These are phyloP conservation scores for Pissodes strobi DNA, from an alignment of 1,140 invertebrate species.

Conservation along the genomic window DNA sequence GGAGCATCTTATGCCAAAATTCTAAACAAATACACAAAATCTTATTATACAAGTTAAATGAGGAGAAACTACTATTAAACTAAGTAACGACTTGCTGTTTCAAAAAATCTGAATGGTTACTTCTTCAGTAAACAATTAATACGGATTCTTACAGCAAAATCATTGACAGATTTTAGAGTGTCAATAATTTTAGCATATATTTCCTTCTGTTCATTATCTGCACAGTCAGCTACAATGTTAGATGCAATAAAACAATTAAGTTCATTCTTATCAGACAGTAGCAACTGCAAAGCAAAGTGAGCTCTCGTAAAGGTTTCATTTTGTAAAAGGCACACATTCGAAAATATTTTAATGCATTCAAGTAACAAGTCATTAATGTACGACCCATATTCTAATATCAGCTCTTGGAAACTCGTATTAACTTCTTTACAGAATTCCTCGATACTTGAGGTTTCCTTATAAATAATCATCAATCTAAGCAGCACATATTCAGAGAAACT, in stretches of 20 bases:
- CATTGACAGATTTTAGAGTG: too few species aligned
- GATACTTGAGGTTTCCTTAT: background rate
- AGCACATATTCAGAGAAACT: constrained; percentile 6
- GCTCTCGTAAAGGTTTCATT: background rate
- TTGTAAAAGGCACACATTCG: background rate
- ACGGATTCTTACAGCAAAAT: too few species aligned
- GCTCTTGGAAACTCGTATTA: background rate
- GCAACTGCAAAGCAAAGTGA: background rate
- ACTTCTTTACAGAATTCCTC: background rate
- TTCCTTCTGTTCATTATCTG: too few species aligned
- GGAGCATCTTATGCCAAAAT: too few species aligned
- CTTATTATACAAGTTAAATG: too few species aligned
- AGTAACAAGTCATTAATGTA: constrained; percentile 4
- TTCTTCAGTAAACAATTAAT: too few species aligned
- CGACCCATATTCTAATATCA: background rate
- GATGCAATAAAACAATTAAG: constrained; percentile 10
- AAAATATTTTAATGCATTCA: background rate
- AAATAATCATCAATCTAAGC: background rate
- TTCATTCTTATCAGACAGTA: background rate
- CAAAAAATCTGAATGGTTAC: too few species aligned
- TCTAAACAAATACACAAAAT: too few species aligned
- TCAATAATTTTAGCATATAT: too few species aligned
- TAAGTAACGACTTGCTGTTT: too few species aligned
- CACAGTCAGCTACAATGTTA: background rate
- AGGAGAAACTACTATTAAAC: too few species aligned